These are phyloP conservation scores for Andricus curvator DNA, from an alignment of 2,888 invertebrate species.

Conservation along the genomic window DNA sequence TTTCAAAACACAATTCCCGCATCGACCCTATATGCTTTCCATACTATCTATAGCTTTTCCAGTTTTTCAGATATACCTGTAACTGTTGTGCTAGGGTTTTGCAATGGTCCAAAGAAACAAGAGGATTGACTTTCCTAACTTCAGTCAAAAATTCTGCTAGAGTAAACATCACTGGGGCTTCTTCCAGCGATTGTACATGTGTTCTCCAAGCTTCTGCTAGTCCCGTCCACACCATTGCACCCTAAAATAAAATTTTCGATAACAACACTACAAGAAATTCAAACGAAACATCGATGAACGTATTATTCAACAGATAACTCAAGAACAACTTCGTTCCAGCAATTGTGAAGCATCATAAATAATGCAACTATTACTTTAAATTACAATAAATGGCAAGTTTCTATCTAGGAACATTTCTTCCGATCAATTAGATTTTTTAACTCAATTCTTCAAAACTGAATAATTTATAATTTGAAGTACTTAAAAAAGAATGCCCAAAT, in stretches of 20 bases:
- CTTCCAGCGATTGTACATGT: conserved; percentile 71
- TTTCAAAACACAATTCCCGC: too few relatives aligned
- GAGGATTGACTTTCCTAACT: conserved; percentile 74
- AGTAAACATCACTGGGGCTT: conserved; percentile 72
- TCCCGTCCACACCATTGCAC: conserved; percentile 74
- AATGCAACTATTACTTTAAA: too few relatives aligned
- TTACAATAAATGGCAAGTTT: background rate
- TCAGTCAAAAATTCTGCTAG: conserved; percentile 71
- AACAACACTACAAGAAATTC: conserved; percentile 12
- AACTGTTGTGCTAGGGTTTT: conserved; percentile 73
- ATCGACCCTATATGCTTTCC: background rate
- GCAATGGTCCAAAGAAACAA: conserved; percentile 74
- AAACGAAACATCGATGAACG: conserved; percentile 47
- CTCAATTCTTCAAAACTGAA: too few relatives aligned
- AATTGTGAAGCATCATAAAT: background rate
- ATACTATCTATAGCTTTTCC: background rate
- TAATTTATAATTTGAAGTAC: too few relatives aligned
- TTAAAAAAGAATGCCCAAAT: too few relatives aligned
- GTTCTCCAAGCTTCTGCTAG: conserved; percentile 74
- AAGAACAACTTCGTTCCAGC: conserved; percentile 22
- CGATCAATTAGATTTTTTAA: too few relatives aligned
- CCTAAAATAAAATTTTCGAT: conserved; percentile 64
- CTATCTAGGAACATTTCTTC: background rate
- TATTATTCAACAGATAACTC: conserved; percentile 35
- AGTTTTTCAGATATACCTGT: conserved; percentile 63